These are phyloP conservation scores for Vombatus ursinus DNA, from an alignment of 2,113 vertebrate genomes.

Conservation along the genomic window DNA sequence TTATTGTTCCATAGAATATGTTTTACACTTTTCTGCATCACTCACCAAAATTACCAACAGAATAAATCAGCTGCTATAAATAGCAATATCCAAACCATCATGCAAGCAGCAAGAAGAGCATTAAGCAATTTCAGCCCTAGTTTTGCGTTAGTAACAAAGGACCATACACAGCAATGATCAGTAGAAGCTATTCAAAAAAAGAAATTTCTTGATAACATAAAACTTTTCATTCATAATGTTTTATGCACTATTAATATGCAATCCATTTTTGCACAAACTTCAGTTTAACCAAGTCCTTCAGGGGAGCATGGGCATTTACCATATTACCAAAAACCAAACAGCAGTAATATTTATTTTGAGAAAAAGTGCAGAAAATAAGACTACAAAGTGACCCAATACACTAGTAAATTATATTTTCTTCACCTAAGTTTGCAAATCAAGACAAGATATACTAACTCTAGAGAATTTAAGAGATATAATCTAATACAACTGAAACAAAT, in stretches of 20 bases:
- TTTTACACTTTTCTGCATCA: neutral
- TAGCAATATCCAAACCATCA: neutral
- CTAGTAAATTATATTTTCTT: constrained; percentile 23
- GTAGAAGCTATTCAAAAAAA: neutral
- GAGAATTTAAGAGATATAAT: constrained; percentile 10
- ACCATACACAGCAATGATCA: neutral
- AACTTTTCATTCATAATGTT: neutral
- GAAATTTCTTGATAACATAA: constrained; percentile 37
- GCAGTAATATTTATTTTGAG: constrained; percentile 24
- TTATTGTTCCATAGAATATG: neutral
- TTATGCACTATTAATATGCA: constrained; percentile 30
- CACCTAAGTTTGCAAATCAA: constrained; percentile 14
- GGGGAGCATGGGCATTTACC: neutral
- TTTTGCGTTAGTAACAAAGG: neutral
- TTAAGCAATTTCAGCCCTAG: constrained; percentile 27
- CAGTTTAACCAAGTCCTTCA: constrained; percentile 42
- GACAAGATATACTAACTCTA: neutral
- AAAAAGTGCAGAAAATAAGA: neutral
- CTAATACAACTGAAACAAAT: constrained; percentile 8
- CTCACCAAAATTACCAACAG: neutral
- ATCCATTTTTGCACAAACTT: constrained; percentile 48
- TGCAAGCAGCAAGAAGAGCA: neutral
- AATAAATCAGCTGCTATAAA: neutral
- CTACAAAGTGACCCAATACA: neutral
- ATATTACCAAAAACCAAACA: constrained; percentile 1